phyloP scores from a whole-genome alignment of 2,888 invertebrate species.

The Conomelus anceps region DNA sequence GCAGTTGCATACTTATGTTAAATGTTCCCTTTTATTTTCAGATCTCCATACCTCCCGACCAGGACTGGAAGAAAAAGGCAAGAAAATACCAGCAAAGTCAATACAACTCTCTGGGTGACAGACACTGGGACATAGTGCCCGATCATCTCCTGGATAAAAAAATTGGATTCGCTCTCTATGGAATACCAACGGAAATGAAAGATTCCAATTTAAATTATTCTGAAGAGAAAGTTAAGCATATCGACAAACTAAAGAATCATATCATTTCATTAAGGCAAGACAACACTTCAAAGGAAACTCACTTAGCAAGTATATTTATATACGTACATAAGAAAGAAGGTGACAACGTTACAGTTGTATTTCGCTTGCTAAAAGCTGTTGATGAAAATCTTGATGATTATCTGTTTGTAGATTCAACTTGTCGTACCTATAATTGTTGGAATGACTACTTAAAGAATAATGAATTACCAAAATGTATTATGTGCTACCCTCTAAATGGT shows the following conservation, averaged over 20 bases:
- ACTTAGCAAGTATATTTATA: conserved; percentile 10
- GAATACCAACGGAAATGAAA: conserved; percentile 1
- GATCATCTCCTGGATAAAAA: conserved; percentile 1
- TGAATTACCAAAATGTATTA: conserved; percentile 21
- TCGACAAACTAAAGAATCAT: conserved; percentile 11
- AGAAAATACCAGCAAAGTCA: conserved; percentile 21
- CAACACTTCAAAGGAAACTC: not conserved
- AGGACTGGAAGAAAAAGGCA: conserved; percentile 18
- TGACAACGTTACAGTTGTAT: conserved; percentile 13
- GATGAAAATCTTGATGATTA: conserved; percentile 13
- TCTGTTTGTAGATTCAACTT: conserved; percentile 19
- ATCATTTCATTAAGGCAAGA: conserved; percentile 12
- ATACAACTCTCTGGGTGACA: conserved; percentile 19
- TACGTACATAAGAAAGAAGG: conserved; percentile 19
- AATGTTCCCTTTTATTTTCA: not conserved
- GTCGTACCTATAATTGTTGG: conserved; percentile 20
- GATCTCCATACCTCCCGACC: not conserved
- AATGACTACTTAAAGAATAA: conserved; percentile 20
- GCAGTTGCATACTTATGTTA: no score
- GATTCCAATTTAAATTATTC: conserved; percentile 11
- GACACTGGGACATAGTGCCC: conserved; percentile 14
- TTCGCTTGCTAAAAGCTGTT: conserved; percentile 4
- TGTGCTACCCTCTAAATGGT: conserved; percentile 20
- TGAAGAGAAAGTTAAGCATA: conserved; percentile 3
- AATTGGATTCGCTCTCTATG: conserved; percentile 19